Base-by-base conservation (phyloP, 2,888 invertebrate species). In the Rhodophaea formosa region DNA sequence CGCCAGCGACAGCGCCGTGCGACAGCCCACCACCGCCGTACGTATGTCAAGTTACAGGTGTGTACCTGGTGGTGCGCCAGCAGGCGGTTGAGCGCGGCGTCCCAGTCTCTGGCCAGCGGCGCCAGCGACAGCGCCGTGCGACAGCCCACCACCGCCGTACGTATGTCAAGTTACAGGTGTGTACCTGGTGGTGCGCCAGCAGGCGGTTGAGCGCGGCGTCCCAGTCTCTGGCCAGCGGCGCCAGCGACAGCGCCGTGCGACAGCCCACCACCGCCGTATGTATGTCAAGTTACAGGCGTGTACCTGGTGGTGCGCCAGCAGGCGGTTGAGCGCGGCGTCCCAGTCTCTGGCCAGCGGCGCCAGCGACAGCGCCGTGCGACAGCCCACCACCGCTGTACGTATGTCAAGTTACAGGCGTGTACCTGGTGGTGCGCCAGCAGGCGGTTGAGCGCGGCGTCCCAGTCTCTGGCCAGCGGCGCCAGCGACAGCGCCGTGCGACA, bases 401-500 rank as follows among this genome's bases (percentile, higher is more conserved):
- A n/a, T n/a, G n/a, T n/a, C n/a, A n/a, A n/a, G n/a, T n/a, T n/a
- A n/a, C n/a, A n/a, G n/a, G 8, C 8, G 32, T 44, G 45, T 63
- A 87, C 90, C 82, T 88, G 90, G 62, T 88, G 89, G 57, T 91
- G 88, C 0, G 80, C 82, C 56, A 92, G 63, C 71, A 91, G 75
- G 10, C 89, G 71, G 5, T 75, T 71, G 1, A 92, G 75, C 0
- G 88, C 81, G 0, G 78, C 72, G 39, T 84, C 86, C 92, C 92
- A 92, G 0, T 70, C 68, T 0, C 65, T 62, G 1, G 79, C 64
- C 0, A 77, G 63, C 0, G 91, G 85, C 3, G 90, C 84, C 8
- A 91, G 69, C 0, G 76, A 59, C 1, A 92, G 67, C 0, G 84
- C 88, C 0, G 81, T 72, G 0, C 82, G 77, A 35, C 89, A 88